Percentiles rank a stretch among this genome's conserved stretches.
phyloP scores from a whole-genome alignment of 2,888 invertebrate species.

The Drosophila dives region DNA sequence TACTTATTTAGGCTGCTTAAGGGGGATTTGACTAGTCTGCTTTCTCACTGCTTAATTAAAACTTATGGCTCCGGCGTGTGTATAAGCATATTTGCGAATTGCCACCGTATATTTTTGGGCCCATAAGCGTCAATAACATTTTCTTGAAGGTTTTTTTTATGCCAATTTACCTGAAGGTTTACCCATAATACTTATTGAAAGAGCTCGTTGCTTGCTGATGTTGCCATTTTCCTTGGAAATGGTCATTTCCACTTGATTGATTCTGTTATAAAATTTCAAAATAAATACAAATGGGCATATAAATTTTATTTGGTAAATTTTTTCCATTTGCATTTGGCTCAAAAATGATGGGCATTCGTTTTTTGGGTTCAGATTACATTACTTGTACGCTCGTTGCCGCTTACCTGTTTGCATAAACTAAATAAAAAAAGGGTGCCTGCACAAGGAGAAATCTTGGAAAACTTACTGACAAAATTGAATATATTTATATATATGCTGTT shows the following conservation, averaged over 20 bases:
- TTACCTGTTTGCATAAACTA: constrained; percentile 33
- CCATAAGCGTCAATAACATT: constrained; percentile 49
- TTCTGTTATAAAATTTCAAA: constrained; percentile 68
- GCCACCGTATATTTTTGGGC: constrained; percentile 17
- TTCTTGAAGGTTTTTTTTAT: constrained; percentile 19
- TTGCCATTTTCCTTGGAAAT: constrained; percentile 39
- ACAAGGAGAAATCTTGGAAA: constrained; percentile 29
- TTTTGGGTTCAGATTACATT: constrained; percentile 67
- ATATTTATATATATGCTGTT: neutral
- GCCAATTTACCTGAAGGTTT: constrained; percentile 24
- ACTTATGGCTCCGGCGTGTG: constrained; percentile 62
- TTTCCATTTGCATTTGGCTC: constrained; percentile 64
- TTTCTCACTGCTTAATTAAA: constrained; percentile 61
- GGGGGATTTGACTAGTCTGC: constrained; percentile 59
- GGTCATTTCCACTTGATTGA: constrained; percentile 70
- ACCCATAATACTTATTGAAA: constrained; percentile 32
- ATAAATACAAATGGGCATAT: constrained; percentile 71
- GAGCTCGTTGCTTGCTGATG: constrained; percentile 26
- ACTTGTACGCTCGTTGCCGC: constrained; percentile 55
- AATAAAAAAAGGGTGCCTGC: constrained; percentile 11
- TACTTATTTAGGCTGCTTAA: constrained; percentile 76
- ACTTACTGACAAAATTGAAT: neutral
- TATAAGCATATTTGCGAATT: constrained; percentile 21
- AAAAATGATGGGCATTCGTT: constrained; percentile 39
- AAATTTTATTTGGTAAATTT: constrained; percentile 58